phyloP scores from a whole-genome alignment of 2,113 vertebrate genomes.

The Rhombomys opimus region DNA sequence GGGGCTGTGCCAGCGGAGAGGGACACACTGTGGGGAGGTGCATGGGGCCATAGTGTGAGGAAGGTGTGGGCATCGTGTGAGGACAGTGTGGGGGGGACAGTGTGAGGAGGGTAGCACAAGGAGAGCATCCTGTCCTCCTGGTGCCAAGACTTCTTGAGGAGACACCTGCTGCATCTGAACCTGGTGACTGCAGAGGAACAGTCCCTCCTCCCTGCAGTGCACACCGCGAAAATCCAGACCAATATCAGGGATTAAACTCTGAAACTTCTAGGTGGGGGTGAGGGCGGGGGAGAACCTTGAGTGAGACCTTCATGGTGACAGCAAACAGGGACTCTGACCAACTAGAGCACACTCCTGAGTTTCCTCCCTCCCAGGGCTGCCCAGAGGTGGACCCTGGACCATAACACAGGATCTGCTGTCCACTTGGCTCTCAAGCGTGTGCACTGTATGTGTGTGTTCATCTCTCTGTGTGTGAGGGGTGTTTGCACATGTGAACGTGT shows the following conservation, averaged over 20 bases:
- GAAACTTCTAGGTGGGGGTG: neutral
- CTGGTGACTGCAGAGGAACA: neutral
- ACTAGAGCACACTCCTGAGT: neutral
- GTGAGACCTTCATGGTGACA: neutral
- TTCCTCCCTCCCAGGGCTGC: neutral
- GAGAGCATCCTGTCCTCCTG: neutral
- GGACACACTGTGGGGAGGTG: too few relatives aligned
- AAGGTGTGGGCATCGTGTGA: neutral
- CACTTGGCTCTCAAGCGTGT: neutral
- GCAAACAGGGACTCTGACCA: neutral
- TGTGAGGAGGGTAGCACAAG: too few relatives aligned
- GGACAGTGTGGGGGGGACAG: neutral
- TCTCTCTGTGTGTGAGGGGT: neutral
- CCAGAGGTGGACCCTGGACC: neutral
- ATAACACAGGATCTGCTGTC: neutral
- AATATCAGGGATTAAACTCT: neutral
- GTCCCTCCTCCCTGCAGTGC: neutral
- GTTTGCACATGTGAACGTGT: neutral
- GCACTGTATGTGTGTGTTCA: neutral
- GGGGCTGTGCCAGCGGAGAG: neutral
- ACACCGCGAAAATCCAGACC: neutral
- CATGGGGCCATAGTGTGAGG: neutral
- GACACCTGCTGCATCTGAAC: neutral
- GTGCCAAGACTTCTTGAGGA: neutral
- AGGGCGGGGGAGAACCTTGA: neutral